These are phyloP conservation scores for Baryphthengus martii DNA, from an alignment of 2,113 vertebrate genomes.

Conservation along the genomic window DNA sequence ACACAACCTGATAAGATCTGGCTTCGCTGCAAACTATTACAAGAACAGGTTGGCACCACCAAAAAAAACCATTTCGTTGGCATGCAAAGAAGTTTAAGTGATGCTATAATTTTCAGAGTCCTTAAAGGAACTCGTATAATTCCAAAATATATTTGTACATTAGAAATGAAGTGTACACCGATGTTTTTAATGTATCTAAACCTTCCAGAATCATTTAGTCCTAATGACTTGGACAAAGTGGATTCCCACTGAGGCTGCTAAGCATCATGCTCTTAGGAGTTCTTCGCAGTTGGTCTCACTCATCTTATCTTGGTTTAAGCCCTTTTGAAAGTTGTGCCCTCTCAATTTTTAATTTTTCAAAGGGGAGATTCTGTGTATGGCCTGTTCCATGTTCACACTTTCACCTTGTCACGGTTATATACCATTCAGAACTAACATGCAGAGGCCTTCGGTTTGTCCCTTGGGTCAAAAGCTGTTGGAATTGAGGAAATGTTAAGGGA, in stretches of 20 bases:
- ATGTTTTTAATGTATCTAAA: not conserved
- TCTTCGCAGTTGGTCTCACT: not conserved
- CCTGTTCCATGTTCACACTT: not conserved
- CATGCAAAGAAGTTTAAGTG: not conserved
- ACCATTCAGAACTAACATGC: not conserved
- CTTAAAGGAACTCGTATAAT: not conserved
- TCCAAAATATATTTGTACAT: not conserved
- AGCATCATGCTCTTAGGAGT: not conserved
- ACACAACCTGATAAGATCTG: not conserved
- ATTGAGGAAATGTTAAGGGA: slow-evolving; percentile 15
- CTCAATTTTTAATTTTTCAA: not conserved
- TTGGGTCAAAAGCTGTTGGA: not conserved
- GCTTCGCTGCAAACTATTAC: not conserved
- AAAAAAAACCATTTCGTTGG: not conserved
- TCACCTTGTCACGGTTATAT: not conserved
- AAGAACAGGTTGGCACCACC: not conserved
- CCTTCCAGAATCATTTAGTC: not conserved
- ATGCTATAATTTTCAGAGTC: not conserved
- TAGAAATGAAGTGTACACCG: not conserved
- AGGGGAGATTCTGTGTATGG: not conserved
- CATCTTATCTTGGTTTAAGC: not conserved
- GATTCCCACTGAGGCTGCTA: not conserved
- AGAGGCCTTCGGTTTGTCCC: not conserved
- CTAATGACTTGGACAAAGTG: not conserved
- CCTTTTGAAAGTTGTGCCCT: not conserved